Evolutionary conservation across 2,888 invertebrate genomes (phyloP).

Genomic region (Acronicta psi): DNA sequence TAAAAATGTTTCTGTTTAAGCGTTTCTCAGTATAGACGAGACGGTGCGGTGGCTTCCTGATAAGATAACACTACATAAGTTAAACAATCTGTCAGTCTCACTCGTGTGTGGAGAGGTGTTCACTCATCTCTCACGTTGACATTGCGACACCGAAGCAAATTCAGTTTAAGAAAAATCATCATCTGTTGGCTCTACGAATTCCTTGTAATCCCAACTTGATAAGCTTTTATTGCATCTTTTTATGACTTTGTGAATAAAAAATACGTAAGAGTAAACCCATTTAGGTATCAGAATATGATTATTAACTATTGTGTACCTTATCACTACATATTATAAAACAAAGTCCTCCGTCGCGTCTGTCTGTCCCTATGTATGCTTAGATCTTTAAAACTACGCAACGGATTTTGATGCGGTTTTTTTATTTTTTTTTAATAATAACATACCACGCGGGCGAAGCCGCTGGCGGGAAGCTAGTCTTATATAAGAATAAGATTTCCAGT

Average conservation of each 20-base stretch:
- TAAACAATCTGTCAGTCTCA: conserved; percentile 56
- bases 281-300: too few species aligned
- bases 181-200: conserved; percentile 34
- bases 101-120: conserved; percentile 49
- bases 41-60: conserved; percentile 55
- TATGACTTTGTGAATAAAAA: not conserved
- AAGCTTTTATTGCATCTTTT: conserved; percentile 15
- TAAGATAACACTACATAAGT: conserved; percentile 65
- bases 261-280: too few species aligned
- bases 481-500: too few species aligned
- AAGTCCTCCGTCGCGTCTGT: too few species aligned
- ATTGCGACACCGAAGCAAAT: conserved; percentile 51
- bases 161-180: conserved; percentile 31
- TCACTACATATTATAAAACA: too few species aligned
- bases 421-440: too few species aligned
- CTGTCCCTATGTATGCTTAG: too few species aligned
- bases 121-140: conserved; percentile 60
- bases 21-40: conserved; percentile 50
- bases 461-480: too few species aligned
- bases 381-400: too few species aligned
- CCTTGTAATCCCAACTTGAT: conserved; percentile 20
- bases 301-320: too few species aligned
- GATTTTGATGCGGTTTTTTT: too few species aligned
- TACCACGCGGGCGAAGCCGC: too few species aligned
- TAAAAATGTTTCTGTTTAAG: conserved; percentile 63